Base-by-base conservation (phyloP, 2,888 invertebrate species). In the Hydrotaea cyrtoneurina region DNA sequence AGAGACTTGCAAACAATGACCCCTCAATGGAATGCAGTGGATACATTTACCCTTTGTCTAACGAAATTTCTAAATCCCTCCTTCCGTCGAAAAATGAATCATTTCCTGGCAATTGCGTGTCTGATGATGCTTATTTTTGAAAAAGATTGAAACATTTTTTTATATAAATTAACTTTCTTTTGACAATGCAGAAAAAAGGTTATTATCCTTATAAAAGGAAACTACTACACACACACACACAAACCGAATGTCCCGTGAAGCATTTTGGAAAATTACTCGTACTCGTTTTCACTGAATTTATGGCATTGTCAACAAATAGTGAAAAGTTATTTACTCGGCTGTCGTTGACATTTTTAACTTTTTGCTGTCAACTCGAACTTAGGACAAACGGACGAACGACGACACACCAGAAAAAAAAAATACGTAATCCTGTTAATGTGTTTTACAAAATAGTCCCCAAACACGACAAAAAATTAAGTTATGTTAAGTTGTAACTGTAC, bases 231-330 rank as follows among this genome's bases (percentile, higher is more conserved):
- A 31, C n/a, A 31, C 36, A 62, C 2, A n/a, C 15, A 62, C 17
- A n/a, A 15, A 62, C 15, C 10, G 10, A n/a, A 62, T 11, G 7
- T 62, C 31, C 26, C 31, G 7, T 15, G 7, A 62, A 62, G 17
- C 62, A 62, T 62, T 62, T 62, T 36, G 2, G 31, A 59, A 26
- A 15, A 50, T 50, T 50, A 50, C 7, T 50, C 50, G 5, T 50
- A 50, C n/a, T 72, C n/a, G n/a, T n/a, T 23, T 50, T 64, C 13
- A 3, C 19, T 50, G 55, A 77, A 86, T 86, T 86, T 86, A 86
- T 86, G 74, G 74, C 80, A 83, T 84, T 86, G 86, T 86, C 86
- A 86, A 79, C 86, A 78, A 77, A 84, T 78, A 86, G 80, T 83
- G 82, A 82, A 84, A 86, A 84, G 80, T 86, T 86, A 84, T 82